Base-by-base conservation (phyloP, 2,113 vertebrate species). In the Ciconia maguari region DNA sequence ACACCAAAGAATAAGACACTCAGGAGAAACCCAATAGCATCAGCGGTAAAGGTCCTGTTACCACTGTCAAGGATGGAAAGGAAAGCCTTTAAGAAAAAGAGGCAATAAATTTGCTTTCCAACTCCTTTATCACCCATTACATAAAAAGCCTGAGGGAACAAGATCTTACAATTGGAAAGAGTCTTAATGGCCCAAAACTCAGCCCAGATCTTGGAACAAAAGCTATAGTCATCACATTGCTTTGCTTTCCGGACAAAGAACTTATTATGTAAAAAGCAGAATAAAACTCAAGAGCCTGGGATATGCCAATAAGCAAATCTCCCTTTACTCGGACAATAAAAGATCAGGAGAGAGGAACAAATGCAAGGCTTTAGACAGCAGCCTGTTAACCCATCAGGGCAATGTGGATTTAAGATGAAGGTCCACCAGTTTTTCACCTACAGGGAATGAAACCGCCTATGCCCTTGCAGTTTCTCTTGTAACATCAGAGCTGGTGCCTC, bases 161-260 rank as follows among this genome's bases (percentile, higher is more conserved):
- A 82, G 87, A 94, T 94, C 94, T 92, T 95, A 76, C 71, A 87
- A 96, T 96, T 93, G 95, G 95, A 97, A 96, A 95, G 85, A 90
- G 51, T 52, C 41, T 82, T 95, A 77, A 70, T 80, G 58, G 74
- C 55, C 82, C 78, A 84, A 91, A 96, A 64, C 34, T 90, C 76
- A 96, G 51, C 70, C 90, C 93, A 79, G 71, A 82, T 83, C 58
- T 81, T 51, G 22, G 65, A 97, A 90, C 93, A 97, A 97, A 95
- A 97, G 75, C 55, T 79, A 71, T 89, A 89, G 92, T 97, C 93
- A 93, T 96, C 94, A 61, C 90, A 96, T 89, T 97, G 58, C 91
- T 96, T 89, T 65, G 70, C 65, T 85, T 87, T 93, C 36, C 4
- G 52, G 61, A 96, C 96, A 96, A 97, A 97, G 90, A 87, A 64